Evolutionary conservation across 2,888 invertebrate genomes (phyloP).

Genomic region (Polyploca ridens): DNA sequence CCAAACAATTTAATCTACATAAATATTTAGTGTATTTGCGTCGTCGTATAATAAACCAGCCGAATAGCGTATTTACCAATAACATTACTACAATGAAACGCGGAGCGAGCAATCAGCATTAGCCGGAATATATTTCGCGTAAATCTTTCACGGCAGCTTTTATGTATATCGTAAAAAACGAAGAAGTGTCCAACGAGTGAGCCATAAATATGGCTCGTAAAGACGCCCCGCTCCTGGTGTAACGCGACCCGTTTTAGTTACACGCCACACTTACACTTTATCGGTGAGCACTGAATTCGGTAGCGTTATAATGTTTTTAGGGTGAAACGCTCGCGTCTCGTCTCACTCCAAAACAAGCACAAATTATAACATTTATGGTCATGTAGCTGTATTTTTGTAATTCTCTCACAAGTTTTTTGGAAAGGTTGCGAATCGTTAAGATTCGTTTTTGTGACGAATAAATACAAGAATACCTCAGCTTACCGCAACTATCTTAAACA

Average conservation of each 20-base stretch:
- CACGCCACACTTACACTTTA: constrained; percentile 1
- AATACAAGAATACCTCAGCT: neutral
- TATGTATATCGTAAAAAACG: constrained; percentile 84
- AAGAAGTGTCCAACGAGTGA: constrained; percentile 72
- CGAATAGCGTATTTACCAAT: constrained; percentile 43
- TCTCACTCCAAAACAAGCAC: constrained; percentile 26
- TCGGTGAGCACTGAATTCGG: constrained; percentile 14
- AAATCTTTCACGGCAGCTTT: constrained; percentile 82
- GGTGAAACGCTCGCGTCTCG: constrained; percentile 17
- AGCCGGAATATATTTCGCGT: constrained; percentile 80
- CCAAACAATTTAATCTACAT: constrained; percentile 45
- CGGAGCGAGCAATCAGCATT: constrained; percentile 73
- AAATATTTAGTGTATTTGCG: constrained; percentile 35
- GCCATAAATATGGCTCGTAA: constrained; percentile 79
- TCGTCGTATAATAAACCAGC: constrained; percentile 21
- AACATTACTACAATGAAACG: constrained; percentile 64
- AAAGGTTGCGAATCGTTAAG: neutral
- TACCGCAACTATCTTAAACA: neutral
- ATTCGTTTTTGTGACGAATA: constrained; percentile 5
- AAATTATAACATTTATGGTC: constrained; percentile 33
- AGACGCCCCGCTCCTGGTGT: constrained; percentile 34
- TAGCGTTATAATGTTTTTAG: constrained; percentile 18
- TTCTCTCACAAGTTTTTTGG: constrained; percentile 10
- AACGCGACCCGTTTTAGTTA: neutral
- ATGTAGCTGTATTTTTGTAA: constrained; percentile 15